A percentile compares a stretch with the other conserved stretches of the same genome.
These are phyloP conservation scores for Hippocampus barbouri DNA, from an alignment of 2,113 vertebrate species.

Conservation along the genomic window DNA sequence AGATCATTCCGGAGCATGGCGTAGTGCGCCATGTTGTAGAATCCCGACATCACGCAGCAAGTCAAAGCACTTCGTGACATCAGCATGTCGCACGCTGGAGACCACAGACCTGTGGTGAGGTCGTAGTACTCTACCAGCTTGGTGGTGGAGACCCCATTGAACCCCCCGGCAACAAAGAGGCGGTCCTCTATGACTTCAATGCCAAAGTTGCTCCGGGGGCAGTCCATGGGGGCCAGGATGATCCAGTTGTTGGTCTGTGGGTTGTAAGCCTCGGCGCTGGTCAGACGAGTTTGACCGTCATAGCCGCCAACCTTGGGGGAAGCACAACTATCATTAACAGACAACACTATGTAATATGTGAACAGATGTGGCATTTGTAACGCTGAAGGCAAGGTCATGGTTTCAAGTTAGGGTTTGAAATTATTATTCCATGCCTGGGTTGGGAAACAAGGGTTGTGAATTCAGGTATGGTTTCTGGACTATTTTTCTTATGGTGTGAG, in stretches of 20 bases:
- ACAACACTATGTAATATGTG: not conserved
- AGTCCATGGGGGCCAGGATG: slow-evolving; percentile 72
- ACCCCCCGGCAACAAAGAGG: slow-evolving; percentile 57
- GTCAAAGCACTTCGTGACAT: slow-evolving; percentile 76
- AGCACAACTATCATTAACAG: not conserved
- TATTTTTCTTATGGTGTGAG: no score
- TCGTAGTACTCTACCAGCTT: slow-evolving; percentile 47
- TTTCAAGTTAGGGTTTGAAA: not conserved
- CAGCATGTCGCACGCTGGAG: slow-evolving; percentile 63
- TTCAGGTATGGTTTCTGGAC: no score
- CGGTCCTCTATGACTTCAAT: slow-evolving; percentile 72
- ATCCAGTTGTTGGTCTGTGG: slow-evolving; percentile 75
- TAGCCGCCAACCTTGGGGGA: slow-evolving; percentile 82
- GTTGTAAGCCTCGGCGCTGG: slow-evolving; percentile 44
- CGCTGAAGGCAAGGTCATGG: not conserved
- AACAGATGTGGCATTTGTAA: not conserved
- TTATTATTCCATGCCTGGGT: no score
- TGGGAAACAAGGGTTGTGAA: no score
- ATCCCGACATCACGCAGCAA: slow-evolving; percentile 81
- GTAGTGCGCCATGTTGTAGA: slow-evolving; percentile 57
- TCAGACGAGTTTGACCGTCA: slow-evolving; percentile 71
- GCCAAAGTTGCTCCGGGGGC: slow-evolving; percentile 82
- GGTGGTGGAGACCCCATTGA: slow-evolving; percentile 34
- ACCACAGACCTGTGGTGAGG: slow-evolving; percentile 67
- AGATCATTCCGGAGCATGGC: not conserved